phyloP scores from a whole-genome alignment of 1,140 invertebrate species.

The Tetramorium simillimum region DNA sequence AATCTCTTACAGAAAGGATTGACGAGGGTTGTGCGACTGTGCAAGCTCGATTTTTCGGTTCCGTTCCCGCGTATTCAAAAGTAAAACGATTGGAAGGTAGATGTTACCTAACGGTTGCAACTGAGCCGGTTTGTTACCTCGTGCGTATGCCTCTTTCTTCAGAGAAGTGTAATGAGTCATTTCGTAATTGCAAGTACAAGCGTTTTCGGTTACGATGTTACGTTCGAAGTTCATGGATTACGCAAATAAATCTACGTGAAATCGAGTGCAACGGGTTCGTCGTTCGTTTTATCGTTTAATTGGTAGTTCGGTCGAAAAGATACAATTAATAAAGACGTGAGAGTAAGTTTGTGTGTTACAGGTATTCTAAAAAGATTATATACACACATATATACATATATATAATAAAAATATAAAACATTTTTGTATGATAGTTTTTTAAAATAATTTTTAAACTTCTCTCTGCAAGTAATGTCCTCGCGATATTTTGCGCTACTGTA shows the following conservation, averaged over 20 bases:
- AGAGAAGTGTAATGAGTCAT: constrained; percentile 7
- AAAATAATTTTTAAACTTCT: not conserved
- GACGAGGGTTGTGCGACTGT: not conserved
- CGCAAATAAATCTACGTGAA: not conserved
- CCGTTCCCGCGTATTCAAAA: not conserved
- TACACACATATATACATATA: no score
- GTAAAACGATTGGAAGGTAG: not conserved
- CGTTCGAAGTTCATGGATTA: not conserved
- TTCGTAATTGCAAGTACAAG: not conserved
- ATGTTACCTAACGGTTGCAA: constrained; percentile 43
- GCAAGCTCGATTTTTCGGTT: constrained; percentile 1
- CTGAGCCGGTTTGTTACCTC: constrained; percentile 36
- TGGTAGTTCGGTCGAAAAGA: not conserved
- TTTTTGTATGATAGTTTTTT: not conserved
- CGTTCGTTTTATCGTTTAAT: not conserved
- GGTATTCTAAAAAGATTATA: not conserved
- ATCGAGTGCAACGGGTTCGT: not conserved
- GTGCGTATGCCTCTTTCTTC: not conserved
- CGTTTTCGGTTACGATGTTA: not conserved
- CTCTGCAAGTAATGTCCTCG: not conserved
- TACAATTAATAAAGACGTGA: not conserved
- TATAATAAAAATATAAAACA: not conserved
- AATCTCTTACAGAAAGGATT: not conserved
- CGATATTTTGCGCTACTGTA: not conserved
- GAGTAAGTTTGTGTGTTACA: not conserved